A percentile compares a stretch with the other conserved stretches of the same genome.
Conservation (phyloP, 1,140 invertebrate genomes). For the Diorhabda carinulata region DNA sequence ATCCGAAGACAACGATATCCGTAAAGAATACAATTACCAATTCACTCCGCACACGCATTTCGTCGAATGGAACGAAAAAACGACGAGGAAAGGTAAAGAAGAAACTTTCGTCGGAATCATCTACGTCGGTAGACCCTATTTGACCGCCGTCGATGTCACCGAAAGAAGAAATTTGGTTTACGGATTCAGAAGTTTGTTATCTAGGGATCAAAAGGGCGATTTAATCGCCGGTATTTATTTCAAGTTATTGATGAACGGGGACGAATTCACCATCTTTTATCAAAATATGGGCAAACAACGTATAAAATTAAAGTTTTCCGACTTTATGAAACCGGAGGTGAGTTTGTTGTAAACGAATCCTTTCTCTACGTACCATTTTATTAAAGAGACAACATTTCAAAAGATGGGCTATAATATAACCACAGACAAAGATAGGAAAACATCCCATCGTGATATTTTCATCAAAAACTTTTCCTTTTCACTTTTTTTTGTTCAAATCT, state of each 20-base stretch:
- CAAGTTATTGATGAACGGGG: conserved; percentile 58
- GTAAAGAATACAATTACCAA: conserved; percentile 78
- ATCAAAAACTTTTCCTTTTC: no score
- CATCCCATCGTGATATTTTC: no score
- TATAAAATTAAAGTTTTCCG: conserved; percentile 66
- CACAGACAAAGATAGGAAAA: not conserved
- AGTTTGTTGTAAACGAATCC: conserved; percentile 14
- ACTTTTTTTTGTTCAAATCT: no score
- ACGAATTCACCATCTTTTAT: conserved; percentile 76
- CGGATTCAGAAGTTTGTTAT: conserved; percentile 77
- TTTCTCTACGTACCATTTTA: no score
- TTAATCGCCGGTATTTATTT: conserved; percentile 82
- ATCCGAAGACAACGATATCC: conserved; percentile 65
- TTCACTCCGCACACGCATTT: conserved; percentile 66
- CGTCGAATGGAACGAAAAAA: conserved; percentile 76
- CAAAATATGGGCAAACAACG: conserved; percentile 63
- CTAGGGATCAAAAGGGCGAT: conserved; percentile 74
- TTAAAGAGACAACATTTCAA: no score
- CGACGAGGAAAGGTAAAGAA: conserved; percentile 59
- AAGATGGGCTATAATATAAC: not conserved
- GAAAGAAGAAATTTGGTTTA: conserved; percentile 86
- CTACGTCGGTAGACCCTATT: conserved; percentile 72
- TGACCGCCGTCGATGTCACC: conserved; percentile 77
- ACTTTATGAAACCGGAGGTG: conserved; percentile 64
- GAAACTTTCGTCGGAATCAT: conserved; percentile 61